Percentiles rank a stretch among this genome's conserved stretches.
Evolutionary conservation across 23 tunicate species (phyloP).

Genomic region (Halocynthia roretzi): DNA sequence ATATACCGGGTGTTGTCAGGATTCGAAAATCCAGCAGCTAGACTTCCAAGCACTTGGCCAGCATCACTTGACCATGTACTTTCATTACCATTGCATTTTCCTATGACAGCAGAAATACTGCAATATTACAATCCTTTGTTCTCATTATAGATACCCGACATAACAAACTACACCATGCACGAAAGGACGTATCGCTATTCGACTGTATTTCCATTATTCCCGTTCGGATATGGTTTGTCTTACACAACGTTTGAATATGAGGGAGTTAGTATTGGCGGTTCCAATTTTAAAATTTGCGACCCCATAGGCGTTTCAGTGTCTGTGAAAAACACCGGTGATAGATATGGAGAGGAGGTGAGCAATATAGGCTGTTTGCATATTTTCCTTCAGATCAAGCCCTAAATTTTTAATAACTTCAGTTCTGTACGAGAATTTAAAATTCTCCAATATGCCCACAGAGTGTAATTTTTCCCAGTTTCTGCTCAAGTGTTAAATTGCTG

Average conservation of each 20-base stretch:
- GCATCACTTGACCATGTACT: conserved; percentile 33
- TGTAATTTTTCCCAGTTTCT: background rate
- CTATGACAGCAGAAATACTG: background rate
- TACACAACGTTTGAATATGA: conserved; percentile 57
- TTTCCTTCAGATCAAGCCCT: background rate
- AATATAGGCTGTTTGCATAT: background rate
- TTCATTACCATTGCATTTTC: background rate
- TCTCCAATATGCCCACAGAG: background rate
- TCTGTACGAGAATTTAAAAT: background rate
- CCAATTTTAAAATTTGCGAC: conserved; percentile 9
- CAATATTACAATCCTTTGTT: background rate
- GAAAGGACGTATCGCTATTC: conserved; percentile 67
- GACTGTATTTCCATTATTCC: conserved; percentile 36
- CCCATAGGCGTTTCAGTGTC: conserved; percentile 27
- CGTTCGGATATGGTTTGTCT: conserved; percentile 84
- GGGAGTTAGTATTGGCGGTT: conserved; percentile 6
- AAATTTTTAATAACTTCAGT: background rate
- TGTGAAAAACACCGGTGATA: conserved; percentile 43
- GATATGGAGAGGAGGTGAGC: conserved; percentile 70
- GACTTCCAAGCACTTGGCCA: conserved; percentile 83
- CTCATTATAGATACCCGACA: conserved; percentile 46
- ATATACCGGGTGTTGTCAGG: conserved; percentile 40
- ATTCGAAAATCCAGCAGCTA: conserved; percentile 51
- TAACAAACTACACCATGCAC: conserved; percentile 71
- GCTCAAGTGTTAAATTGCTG: background rate